Base-by-base conservation (phyloP, 1,140 invertebrate species). In the Brachionus asplanchnoidis region DNA sequence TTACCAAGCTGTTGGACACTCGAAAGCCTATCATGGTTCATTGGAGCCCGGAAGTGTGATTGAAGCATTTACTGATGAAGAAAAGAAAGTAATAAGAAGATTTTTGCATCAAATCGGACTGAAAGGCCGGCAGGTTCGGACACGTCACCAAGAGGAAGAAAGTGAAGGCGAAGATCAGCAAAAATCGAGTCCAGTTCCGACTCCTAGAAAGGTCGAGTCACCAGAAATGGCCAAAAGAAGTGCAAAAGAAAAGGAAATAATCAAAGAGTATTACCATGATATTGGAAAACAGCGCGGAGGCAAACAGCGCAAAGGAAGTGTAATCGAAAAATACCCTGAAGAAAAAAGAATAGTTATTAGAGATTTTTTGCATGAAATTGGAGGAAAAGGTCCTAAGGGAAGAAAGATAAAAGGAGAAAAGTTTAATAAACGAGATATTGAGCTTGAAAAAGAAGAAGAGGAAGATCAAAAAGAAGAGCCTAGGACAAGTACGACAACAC, bases 331-430 rank as follows among this genome's bases (percentile, higher is more conserved):
- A 17, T 73, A 73, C 23, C 12, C 28, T 17, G n/a, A 40, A 6
- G 17, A 73, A 42, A 17, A 73, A 40, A 17, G 3, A 73, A 1
- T 11, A 17, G 68, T 73, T 20, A 17, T 73, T 7, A 32, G 66
- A 68, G 66, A 40, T 5, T 68, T 68, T 68, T 68, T 68, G n/a
- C 9, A 68, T 4, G 66, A 68, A 12, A 32, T 32, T 40, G 66
- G 66, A 12, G 32, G 70, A 14, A 42, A 23, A 44, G 70, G 70
- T 17, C 70, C 36, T 0, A 40, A 44, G 20, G 70, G 70, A 7
- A 40, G 70, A 75, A 75, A 75, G 46, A 5, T 75, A 23, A 75
- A 75, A 17, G 70, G 36, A 20, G 46, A 75, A 75, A 20, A 75
- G 9, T 75, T n/a, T 42, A 75, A 75, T 23, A 40, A 14, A 44